Conservation (phyloP, 2,888 invertebrate genomes). For the Buathra laborator region DNA sequence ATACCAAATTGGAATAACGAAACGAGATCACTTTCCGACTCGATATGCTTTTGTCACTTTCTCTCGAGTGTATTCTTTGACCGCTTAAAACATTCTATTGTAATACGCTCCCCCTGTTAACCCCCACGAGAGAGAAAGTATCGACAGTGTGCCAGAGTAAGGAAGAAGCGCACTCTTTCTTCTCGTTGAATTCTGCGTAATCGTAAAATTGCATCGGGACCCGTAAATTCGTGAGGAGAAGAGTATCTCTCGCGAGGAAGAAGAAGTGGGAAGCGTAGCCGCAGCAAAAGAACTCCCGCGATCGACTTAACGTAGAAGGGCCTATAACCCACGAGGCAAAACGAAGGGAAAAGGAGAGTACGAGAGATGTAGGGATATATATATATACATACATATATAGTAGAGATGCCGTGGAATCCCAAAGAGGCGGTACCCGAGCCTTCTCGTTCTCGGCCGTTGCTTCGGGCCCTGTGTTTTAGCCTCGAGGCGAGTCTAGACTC, state of each 20-base stretch:
- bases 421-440: constrained; percentile 69
- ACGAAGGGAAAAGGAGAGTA: constrained; percentile 28
- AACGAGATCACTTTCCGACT: constrained; percentile 33
- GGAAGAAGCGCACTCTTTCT: constrained; percentile 45
- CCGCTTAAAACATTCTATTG: constrained; percentile 63
- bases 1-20: constrained; percentile 26
- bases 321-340: constrained; percentile 35
- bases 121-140: constrained; percentile 17
- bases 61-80: constrained; percentile 13
- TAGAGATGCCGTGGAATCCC: constrained; percentile 63
- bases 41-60: constrained; percentile 60
- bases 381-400: not conserved
- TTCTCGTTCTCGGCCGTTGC: constrained; percentile 63
- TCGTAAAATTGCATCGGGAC: constrained; percentile 69
- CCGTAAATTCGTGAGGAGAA: constrained; percentile 67
- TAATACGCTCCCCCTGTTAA: constrained; percentile 18
- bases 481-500: constrained; percentile 70
- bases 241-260: constrained; percentile 17
- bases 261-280: constrained; percentile 29
- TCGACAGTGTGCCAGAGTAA: constrained; percentile 1
- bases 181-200: constrained; percentile 68
- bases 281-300: constrained; percentile 56
- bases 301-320: constrained; percentile 65
- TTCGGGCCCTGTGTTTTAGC: constrained; percentile 69
- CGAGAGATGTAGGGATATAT: not conserved